Conservation (phyloP, 2,797 vertebrate species). For the Spondyliosoma cantharus region DNA sequence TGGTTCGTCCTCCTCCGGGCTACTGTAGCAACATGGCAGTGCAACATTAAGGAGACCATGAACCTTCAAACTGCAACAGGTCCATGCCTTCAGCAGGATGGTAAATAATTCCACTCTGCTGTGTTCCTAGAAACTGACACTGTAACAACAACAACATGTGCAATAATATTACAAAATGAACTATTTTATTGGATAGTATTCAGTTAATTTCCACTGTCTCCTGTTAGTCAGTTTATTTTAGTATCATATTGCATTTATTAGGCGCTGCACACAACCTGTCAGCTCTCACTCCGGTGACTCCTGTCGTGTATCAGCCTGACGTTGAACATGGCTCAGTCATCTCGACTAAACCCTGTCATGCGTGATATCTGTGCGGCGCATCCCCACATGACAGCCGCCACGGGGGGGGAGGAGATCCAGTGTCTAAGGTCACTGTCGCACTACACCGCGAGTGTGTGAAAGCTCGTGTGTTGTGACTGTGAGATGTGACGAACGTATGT, state of each 20-base stretch:
- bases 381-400: constrained; percentile 61
- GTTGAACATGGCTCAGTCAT: constrained; percentile 53
- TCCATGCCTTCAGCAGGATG: background rate
- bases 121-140: background rate
- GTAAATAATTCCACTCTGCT: background rate
- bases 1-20: no score
- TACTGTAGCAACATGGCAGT: no score
- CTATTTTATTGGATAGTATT: background rate
- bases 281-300: constrained; percentile 28
- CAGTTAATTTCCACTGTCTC: background rate
- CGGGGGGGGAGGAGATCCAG: constrained; percentile 29
- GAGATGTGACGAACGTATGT: constrained; percentile 36
- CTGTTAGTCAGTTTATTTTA: background rate
- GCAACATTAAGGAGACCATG: background rate
- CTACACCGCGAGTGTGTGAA: constrained; percentile 55
- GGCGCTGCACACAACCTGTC: constrained; percentile 22
- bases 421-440: constrained; percentile 65
- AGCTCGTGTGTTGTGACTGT: constrained; percentile 27
- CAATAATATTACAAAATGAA: no score
- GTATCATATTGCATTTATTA: background rate
- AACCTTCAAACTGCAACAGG: no score
- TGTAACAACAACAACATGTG: background rate
- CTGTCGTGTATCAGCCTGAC: constrained; percentile 49
- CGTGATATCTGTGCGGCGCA: constrained; percentile 37
- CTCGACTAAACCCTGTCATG: constrained; percentile 57